phyloP scores from a whole-genome alignment of 2,113 vertebrate genomes.

The Triplophysa tibetana region DNA sequence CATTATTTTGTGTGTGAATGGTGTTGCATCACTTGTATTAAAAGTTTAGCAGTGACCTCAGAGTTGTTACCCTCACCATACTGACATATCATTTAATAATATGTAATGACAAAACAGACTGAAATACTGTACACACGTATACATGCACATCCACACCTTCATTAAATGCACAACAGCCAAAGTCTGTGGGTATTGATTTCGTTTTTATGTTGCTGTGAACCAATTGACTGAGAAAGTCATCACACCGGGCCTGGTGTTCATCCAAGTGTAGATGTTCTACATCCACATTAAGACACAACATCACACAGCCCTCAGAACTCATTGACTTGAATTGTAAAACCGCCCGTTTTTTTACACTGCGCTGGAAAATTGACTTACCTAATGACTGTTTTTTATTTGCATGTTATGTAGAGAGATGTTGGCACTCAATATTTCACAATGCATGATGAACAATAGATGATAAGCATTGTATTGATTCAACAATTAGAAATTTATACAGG shows the following conservation, averaged over 20 bases:
- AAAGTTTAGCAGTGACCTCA: too few relatives aligned
- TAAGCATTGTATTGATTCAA: conserved; percentile 35
- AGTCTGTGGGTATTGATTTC: conserved; percentile 50
- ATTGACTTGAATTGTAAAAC: conserved; percentile 39
- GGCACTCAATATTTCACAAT: conserved; percentile 29
- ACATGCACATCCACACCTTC: conserved; percentile 4
- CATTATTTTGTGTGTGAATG: too few relatives aligned
- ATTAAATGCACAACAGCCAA: conserved; percentile 42
- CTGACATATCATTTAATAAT: too few relatives aligned
- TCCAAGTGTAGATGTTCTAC: conserved; percentile 33
- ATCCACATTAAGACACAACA: conserved; percentile 29
- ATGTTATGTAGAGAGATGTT: conserved; percentile 25
- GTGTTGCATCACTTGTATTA: too few relatives aligned
- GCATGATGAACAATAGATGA: conserved; percentile 45
- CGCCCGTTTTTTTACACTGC: conserved; percentile 15
- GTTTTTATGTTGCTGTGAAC: conserved; percentile 28
- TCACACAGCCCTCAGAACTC: conserved; percentile 6
- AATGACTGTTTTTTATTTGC: conserved; percentile 19
- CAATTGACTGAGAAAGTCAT: conserved; percentile 38
- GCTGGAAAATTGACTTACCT: conserved; percentile 32
- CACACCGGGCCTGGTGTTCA: conserved; percentile 10
- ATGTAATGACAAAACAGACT: not conserved
- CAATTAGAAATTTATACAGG: conserved; percentile 38
- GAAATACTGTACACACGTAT: not conserved
- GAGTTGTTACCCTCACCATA: too few relatives aligned